Evolutionary conservation across 1,140 invertebrate species (phyloP), one percentile per base, ranked within the genome.

Genomic region (Ostrea denselamellosa): DNA sequence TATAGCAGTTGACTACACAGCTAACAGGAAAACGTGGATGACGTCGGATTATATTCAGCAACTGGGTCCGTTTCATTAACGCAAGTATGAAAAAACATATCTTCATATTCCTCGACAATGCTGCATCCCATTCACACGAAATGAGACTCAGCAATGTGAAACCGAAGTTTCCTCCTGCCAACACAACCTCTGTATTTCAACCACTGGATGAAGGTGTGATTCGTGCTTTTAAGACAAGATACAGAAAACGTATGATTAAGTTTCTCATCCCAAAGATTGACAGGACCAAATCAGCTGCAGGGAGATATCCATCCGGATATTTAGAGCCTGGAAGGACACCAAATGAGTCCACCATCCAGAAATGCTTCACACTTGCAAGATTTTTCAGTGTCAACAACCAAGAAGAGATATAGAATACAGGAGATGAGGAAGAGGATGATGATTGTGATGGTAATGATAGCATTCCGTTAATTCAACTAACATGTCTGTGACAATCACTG

Each of bases 1-100:
- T 10, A 25, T 51, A 14, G 54, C 28, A 10, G 62, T 86, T 53
- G 22, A 19, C 22, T 86, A 86, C 68, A 62, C 83, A 22, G 62
- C 25, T 14, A 90, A 90, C 44, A 89, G 65, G 34, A 91, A 91
- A 62, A 65, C 90, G 2, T 90, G 85, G 90, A 90, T 89, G 86
- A 87, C 58, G 8, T n/a, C 8, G 9, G 25, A 53, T n/a, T 2
- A 25, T 92, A 4, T 92, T 91, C 62, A 82, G 22, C 25, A 68
- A 90, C 2, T 91, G 86, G 88, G 34, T 90, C 12, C 4, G 71
- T 14, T 17, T 44, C 9, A 87, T 88, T n/a, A 83, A 92, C 62
- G 28, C 52, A 14, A 25, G 51, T 56, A 56, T n/a, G n/a, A n/a
- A n/a, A n/a, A n/a, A n/a, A n/a, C n/a, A n/a, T n/a, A n/a, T n/a